A percentile compares a stretch with the other conserved stretches of the same genome.
These are phyloP conservation scores for Athalia circularis DNA, from an alignment of 2,888 invertebrate genomes.

Conservation along the genomic window DNA sequence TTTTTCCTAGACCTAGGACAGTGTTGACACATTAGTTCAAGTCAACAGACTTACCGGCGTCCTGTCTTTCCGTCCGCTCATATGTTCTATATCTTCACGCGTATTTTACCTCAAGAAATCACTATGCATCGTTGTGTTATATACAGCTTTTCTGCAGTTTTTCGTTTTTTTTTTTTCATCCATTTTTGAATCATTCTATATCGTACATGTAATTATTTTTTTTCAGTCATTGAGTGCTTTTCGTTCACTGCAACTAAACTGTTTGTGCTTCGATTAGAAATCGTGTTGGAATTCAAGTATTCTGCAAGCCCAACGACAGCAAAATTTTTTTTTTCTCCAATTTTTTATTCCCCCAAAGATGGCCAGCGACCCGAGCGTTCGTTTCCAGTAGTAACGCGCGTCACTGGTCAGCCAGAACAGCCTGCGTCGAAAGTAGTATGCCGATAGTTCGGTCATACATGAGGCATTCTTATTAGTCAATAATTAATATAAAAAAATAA, in stretches of 20 bases:
- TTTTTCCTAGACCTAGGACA: slow-evolving; percentile 15
- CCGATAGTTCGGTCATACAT: slow-evolving; percentile 13
- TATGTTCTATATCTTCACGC: neutral
- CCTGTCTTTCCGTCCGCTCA: slow-evolving; percentile 16
- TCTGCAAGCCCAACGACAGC: no score
- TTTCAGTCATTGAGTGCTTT: no score
- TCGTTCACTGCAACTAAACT: no score
- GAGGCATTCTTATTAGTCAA: neutral
- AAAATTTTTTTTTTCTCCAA: no score
- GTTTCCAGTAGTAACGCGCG: slow-evolving; percentile 3
- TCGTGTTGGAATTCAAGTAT: no score
- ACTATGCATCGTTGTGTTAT: neutral
- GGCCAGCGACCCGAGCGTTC: neutral
- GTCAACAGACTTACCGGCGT: slow-evolving; percentile 52
- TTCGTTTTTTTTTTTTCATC: neutral
- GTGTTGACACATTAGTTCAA: slow-evolving; percentile 56
- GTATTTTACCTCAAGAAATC: neutral
- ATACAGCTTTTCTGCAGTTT: neutral
- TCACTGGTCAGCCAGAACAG: slow-evolving; percentile 1
- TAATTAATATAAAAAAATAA: no score
- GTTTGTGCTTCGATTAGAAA: no score
- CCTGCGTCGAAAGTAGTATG: slow-evolving; percentile 3
- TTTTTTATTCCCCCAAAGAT: neutral
- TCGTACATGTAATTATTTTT: neutral
- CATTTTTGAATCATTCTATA: neutral